These are phyloP conservation scores for Eugnorisma glareosa DNA, from an alignment of 2,888 invertebrate genomes.

Conservation along the genomic window DNA sequence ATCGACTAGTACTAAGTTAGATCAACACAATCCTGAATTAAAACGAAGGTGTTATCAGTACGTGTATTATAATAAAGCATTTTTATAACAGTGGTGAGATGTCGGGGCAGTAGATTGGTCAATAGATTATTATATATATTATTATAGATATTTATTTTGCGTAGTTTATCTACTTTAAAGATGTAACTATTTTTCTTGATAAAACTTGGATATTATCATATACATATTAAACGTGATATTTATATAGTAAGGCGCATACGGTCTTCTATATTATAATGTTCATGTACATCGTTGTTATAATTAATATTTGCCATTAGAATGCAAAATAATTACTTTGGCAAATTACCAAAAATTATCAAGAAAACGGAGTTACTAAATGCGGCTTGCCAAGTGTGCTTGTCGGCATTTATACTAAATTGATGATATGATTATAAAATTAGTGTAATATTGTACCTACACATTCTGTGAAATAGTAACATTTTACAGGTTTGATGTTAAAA, in stretches of 20 bases:
- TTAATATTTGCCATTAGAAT: constrained; percentile 46
- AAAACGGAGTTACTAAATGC: constrained; percentile 45
- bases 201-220: constrained; percentile 48
- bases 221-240: constrained; percentile 33
- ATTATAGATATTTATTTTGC: constrained; percentile 59
- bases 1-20: not conserved
- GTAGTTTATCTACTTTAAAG: constrained; percentile 55
- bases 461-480: constrained; percentile 37
- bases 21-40: constrained; percentile 3
- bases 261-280: constrained; percentile 41
- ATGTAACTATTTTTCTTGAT: constrained; percentile 63
- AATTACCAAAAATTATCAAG: constrained; percentile 57
- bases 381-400: constrained; percentile 41
- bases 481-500: constrained; percentile 41
- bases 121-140: constrained; percentile 49
- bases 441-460: constrained; percentile 30
- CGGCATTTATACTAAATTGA: constrained; percentile 48
- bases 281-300: constrained; percentile 28
- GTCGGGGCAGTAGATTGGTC: constrained; percentile 66
- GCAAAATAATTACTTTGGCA: constrained; percentile 54
- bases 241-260: constrained; percentile 21
- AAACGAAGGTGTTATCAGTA: constrained; percentile 24
- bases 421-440: constrained; percentile 48
- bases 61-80: constrained; percentile 22
- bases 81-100: constrained; percentile 55